These are phyloP conservation scores for Zootermopsis nevadensis DNA, from an alignment of 2,888 invertebrate genomes.

Conservation along the genomic window DNA sequence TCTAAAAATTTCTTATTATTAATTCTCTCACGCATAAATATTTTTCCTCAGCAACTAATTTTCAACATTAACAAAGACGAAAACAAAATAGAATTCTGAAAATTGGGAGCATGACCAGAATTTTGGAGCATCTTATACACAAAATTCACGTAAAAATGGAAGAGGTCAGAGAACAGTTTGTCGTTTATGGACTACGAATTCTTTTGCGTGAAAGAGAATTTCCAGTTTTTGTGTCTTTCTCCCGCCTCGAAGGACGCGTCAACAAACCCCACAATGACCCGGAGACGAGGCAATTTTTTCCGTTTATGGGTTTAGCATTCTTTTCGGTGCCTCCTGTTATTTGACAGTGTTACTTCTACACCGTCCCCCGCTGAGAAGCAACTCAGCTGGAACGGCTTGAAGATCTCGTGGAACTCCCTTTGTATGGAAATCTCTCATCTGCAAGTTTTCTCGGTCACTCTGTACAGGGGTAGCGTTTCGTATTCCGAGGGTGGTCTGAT, in stretches of 20 bases:
- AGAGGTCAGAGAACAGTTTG: no score
- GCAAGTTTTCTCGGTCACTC: neutral
- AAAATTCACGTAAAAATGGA: no score
- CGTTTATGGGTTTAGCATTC: constrained; percentile 1
- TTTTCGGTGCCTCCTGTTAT: neutral
- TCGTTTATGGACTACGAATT: neutral
- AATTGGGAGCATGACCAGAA: no score
- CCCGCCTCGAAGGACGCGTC: no score
- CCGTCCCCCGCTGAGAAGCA: neutral
- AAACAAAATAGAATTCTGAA: no score
- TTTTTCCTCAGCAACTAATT: no score
- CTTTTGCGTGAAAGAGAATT: neutral
- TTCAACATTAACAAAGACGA: no score
- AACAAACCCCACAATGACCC: neutral
- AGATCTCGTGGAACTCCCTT: neutral
- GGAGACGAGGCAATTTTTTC: neutral
- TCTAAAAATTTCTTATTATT: no score
- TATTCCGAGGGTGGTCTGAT: no score
- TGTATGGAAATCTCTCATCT: neutral
- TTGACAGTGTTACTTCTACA: neutral
- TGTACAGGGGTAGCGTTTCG: no score
- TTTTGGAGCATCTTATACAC: no score
- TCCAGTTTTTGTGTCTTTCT: neutral
- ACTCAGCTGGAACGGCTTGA: neutral
- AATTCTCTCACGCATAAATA: no score